Conservation (phyloP, 2,797 vertebrate genomes). For the Apogon talboti region DNA sequence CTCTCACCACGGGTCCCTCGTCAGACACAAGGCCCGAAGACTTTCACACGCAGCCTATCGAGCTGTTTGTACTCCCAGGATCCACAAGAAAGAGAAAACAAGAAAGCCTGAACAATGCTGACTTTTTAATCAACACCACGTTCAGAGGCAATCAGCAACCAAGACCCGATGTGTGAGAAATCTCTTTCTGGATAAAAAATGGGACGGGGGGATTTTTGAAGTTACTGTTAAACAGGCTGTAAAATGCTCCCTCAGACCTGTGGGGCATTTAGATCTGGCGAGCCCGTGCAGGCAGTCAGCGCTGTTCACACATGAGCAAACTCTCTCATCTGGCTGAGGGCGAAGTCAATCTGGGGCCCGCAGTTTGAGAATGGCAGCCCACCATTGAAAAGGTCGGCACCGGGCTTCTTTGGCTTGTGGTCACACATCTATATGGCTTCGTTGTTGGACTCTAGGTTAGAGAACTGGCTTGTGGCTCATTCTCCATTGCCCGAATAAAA, state of each 20-base stretch:
- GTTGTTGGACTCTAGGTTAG: conserved; percentile 45
- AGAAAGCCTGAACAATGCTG: conserved; percentile 78
- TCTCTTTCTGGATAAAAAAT: conserved; percentile 59
- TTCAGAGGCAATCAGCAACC: conserved; percentile 74
- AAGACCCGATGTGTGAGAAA: conserved; percentile 66
- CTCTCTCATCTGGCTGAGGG: conserved; percentile 75
- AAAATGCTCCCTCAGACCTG: conserved; percentile 76
- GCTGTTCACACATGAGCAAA: conserved; percentile 77
- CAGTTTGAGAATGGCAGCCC: conserved; percentile 55
- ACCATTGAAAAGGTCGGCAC: conserved; percentile 68
- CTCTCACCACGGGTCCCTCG: conserved; percentile 67
- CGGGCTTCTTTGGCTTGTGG: conserved; percentile 50
- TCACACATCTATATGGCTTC: conserved; percentile 37
- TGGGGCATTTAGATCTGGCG: conserved; percentile 63
- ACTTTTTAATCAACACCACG: conserved; percentile 79
- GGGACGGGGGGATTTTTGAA: conserved; percentile 56
- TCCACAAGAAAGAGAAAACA: conserved; percentile 81
- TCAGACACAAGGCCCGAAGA: conserved; percentile 74
- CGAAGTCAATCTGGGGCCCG: conserved; percentile 65
- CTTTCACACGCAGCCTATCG: conserved; percentile 82
- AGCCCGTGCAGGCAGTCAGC: conserved; percentile 56
- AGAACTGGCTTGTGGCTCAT: conserved; percentile 32
- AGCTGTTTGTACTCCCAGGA: conserved; percentile 82
- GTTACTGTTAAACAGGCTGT: conserved; percentile 82
- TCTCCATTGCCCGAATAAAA: conserved; percentile 32